phyloP scores from a whole-genome alignment of 2,113 vertebrate species.

The Psammodynastes pulverulentus region DNA sequence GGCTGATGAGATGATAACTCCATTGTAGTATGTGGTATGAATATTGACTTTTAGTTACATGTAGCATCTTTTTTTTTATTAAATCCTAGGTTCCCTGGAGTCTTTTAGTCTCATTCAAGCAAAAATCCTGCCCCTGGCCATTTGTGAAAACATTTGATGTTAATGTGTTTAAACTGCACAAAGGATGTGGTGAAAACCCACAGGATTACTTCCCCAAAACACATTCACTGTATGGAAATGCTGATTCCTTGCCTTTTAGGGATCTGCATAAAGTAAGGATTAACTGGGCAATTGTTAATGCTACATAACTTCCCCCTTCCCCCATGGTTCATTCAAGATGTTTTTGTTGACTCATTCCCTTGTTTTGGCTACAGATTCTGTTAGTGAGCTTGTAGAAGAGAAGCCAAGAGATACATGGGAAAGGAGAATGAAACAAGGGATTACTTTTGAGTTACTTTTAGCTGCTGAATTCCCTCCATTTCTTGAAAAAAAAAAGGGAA shows the following conservation, averaged over 20 bases:
- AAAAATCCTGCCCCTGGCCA: slow-evolving; percentile 45
- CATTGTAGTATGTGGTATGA: not conserved
- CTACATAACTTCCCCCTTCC: not conserved
- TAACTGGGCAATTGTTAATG: not conserved
- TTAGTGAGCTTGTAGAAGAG: not conserved
- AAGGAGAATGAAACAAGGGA: not conserved
- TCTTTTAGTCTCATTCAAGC: not conserved
- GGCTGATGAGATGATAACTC: not conserved
- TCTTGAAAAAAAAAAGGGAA: not conserved
- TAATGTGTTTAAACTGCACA: not conserved
- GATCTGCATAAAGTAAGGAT: not conserved
- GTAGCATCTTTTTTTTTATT: not conserved
- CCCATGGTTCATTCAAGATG: not conserved
- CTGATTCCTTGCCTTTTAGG: not conserved
- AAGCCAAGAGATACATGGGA: not conserved
- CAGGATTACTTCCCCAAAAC: not conserved
- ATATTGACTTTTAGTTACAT: not conserved
- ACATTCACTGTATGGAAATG: not conserved
- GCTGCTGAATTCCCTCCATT: not conserved
- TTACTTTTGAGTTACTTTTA: not conserved
- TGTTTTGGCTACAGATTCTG: slow-evolving; percentile 3
- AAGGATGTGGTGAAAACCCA: slow-evolving; percentile 42
- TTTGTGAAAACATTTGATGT: slow-evolving; percentile 13
- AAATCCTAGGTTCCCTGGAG: not conserved
- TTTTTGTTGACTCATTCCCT: rapidly evolving